Evolutionary conservation across 2,888 invertebrate genomes (phyloP).

Genomic region (Catocala fraxini): DNA sequence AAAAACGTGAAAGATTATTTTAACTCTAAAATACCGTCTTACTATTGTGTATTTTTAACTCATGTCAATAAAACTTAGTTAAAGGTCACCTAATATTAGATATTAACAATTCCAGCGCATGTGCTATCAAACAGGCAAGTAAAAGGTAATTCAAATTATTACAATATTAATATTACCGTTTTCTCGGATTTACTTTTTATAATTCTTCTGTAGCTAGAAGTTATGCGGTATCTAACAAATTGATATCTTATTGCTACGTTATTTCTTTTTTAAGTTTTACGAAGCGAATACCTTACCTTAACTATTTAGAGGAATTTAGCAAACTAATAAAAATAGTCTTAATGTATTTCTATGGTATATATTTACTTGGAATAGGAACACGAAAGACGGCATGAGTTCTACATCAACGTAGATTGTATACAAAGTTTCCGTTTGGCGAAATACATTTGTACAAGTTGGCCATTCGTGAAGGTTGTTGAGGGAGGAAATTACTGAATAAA

Average conservation of each 20-base stretch:
- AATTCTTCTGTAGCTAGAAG: no score
- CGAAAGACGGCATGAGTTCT: conserved; percentile 37
- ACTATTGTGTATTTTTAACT: no score
- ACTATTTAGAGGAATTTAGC: conserved; percentile 21
- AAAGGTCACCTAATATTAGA: no score
- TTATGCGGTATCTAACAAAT: no score
- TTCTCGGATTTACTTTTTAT: no score
- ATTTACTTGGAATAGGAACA: conserved; percentile 36
- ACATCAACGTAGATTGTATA: conserved; percentile 40
- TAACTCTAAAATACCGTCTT: no score
- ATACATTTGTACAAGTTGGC: conserved; percentile 68
- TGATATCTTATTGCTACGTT: conserved; percentile 15
- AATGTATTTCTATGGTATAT: conserved; percentile 41
- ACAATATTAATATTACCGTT: no score
- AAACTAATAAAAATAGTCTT: conserved; percentile 38
- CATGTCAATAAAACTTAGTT: no score
- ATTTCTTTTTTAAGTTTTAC: conserved; percentile 35
- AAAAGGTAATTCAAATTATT: no score
- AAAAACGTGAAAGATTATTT: no score
- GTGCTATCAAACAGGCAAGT: no score
- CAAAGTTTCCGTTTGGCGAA: conserved; percentile 61
- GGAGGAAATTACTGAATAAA: conserved; percentile 82
- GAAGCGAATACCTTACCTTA: conserved; percentile 29
- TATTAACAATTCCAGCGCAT: no score
- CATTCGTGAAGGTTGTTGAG: conserved; percentile 66